phyloP scores from a whole-genome alignment of 2,113 vertebrate species.

The Coptodon bakossiorum region DNA sequence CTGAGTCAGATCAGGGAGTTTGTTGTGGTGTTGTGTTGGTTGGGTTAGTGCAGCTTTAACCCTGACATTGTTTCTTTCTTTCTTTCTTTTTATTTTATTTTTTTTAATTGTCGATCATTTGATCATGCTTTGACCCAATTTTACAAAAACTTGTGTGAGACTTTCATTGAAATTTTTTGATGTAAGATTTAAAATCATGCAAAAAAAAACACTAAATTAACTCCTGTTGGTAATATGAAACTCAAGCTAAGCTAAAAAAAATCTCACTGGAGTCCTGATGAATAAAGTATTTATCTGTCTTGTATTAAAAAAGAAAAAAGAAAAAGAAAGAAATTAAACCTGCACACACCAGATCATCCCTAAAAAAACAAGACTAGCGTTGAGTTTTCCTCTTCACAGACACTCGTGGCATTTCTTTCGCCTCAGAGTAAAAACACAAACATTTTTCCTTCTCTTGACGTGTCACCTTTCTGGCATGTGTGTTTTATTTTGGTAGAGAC shows the following conservation, averaged over 20 bases:
- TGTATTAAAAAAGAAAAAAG: not conserved
- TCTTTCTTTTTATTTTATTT: rapidly evolving
- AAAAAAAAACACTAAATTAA: not conserved
- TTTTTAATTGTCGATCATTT: not conserved
- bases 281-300: not conserved
- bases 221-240: rapidly evolving
- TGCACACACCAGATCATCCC: not conserved
- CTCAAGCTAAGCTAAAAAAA: not conserved
- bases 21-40: not conserved
- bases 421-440: not conserved
- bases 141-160: rapidly evolving
- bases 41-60: not conserved
- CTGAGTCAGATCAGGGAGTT: not conserved
- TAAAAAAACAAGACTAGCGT: rapidly evolving
- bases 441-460: not conserved
- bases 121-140: rapidly evolving
- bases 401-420: not conserved
- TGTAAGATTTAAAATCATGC: not conserved
- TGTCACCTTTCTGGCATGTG: not conserved
- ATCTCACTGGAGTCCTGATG: rapidly evolving
- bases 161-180: not conserved
- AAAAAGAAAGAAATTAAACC: not conserved
- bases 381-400: not conserved
- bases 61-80: rapidly evolving
- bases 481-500: not conserved